These are phyloP conservation scores for Sprattus sprattus DNA, from an alignment of 2,113 vertebrate genomes.

Conservation along the genomic window DNA sequence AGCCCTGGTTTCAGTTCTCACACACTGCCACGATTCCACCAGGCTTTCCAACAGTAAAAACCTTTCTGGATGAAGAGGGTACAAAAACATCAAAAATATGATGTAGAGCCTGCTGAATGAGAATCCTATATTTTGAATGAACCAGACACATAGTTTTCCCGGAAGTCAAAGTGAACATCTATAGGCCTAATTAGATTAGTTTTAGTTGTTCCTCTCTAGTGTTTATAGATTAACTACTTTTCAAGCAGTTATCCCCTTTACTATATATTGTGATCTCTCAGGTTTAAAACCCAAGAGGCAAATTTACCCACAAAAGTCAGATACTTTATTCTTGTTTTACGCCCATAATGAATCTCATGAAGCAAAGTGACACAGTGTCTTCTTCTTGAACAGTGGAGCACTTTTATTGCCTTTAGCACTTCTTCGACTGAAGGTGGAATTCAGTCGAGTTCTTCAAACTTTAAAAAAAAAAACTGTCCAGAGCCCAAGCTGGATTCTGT, in stretches of 20 bases:
- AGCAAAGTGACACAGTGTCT: conserved; percentile 40
- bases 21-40: conserved; percentile 96
- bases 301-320: background rate
- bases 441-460: conserved; percentile 5
- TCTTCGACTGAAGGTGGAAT: conserved; percentile 32
- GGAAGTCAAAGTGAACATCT: background rate
- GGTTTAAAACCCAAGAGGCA: conserved; percentile 9
- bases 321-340: background rate
- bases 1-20: conserved; percentile 85
- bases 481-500: conserved; percentile 39
- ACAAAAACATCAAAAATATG: background rate
- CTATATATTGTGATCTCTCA: background rate
- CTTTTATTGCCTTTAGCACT: conserved; percentile 51
- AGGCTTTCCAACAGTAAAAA: conserved; percentile 86
- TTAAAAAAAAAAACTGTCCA: background rate
- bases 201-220: conserved; percentile 12
- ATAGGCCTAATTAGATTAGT: conserved; percentile 11
- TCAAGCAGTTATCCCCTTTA: background rate
- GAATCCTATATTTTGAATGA: background rate
- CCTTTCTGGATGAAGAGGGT: background rate
- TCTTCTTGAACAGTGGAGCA: conserved; percentile 49
- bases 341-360: background rate
- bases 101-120: background rate
- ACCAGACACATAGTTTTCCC: background rate
- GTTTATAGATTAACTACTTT: background rate